Conservation (phyloP, 2,888 invertebrate genomes). For the Petrophora chlorosata region DNA sequence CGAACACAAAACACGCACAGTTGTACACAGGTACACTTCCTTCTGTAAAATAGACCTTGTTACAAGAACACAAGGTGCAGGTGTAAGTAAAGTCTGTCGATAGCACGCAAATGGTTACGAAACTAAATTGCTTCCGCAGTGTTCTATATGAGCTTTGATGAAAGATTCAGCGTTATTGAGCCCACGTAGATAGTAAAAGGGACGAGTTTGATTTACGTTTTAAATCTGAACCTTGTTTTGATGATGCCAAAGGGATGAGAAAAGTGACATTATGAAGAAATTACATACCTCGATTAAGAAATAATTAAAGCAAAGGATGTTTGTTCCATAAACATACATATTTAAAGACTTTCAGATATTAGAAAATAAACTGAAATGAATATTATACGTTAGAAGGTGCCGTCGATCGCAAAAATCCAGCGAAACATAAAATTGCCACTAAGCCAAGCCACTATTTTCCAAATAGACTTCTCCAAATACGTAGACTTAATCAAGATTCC, state of each 20-base stretch:
- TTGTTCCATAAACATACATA: too few species aligned
- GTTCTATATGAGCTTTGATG: slow-evolving; percentile 48
- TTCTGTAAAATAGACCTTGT: slow-evolving; percentile 29
- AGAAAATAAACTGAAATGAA: too few species aligned
- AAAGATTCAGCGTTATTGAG: slow-evolving; percentile 42
- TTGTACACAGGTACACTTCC: slow-evolving; percentile 12
- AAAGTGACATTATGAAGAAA: too few species aligned
- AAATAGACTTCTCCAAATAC: neutral
- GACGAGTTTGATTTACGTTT: slow-evolving; percentile 25
- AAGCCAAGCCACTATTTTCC: neutral
- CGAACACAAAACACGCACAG: slow-evolving; percentile 37
- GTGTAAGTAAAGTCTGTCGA: slow-evolving; percentile 33
- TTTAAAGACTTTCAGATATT: too few species aligned
- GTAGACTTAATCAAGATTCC: slow-evolving; percentile 11
- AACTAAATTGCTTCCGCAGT: slow-evolving; percentile 60
- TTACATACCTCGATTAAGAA: too few species aligned
- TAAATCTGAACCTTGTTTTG: slow-evolving; percentile 31
- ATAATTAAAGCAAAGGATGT: too few species aligned
- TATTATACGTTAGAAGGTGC: too few species aligned
- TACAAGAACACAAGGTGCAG: slow-evolving; percentile 29
- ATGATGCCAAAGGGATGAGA: too few species aligned
- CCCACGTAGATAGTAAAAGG: slow-evolving; percentile 39
- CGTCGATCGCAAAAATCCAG: too few species aligned
- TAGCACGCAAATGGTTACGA: slow-evolving; percentile 52
- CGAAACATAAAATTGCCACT: too few species aligned